Percentiles rank a stretch among this genome's conserved stretches.
These are phyloP conservation scores for Cotesia chilonis DNA, from an alignment of 1,140 invertebrate species.

Conservation along the genomic window DNA sequence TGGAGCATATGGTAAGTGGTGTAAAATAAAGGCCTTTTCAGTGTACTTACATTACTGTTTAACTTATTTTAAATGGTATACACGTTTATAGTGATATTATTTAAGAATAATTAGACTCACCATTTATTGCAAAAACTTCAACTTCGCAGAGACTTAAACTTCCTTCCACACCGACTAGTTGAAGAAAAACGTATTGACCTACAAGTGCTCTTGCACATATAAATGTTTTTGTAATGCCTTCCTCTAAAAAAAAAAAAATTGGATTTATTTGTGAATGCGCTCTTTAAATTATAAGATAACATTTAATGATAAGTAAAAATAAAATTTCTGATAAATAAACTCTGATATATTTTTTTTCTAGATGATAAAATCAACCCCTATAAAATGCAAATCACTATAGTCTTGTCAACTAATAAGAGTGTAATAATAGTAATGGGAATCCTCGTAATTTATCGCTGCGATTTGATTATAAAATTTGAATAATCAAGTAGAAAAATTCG, in stretches of 20 bases:
- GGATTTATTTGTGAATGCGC: background rate
- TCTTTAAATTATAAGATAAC: too few relatives aligned
- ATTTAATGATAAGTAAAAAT: background rate
- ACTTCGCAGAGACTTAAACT: slow-evolving; percentile 90
- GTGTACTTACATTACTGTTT: slow-evolving; percentile 12
- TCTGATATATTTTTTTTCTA: background rate
- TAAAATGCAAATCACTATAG: too few relatives aligned
- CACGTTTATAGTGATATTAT: too few relatives aligned
- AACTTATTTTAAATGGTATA: too few relatives aligned
- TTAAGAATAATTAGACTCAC: slow-evolving; percentile 62
- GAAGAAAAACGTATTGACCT: slow-evolving; percentile 88
- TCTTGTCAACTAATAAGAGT: too few relatives aligned
- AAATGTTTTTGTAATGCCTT: slow-evolving; percentile 90
- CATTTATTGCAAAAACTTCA: slow-evolving; percentile 89
- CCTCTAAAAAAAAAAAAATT: slow-evolving; percentile 69
- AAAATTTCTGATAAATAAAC: slow-evolving; percentile 1
- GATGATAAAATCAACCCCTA: too few relatives aligned
- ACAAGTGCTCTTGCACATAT: slow-evolving; percentile 83
- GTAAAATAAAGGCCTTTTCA: slow-evolving; percentile 19
- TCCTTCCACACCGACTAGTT: slow-evolving; percentile 89
- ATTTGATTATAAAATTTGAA: too few relatives aligned
- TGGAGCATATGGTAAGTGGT: slow-evolving; percentile 40
- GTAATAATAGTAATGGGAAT: too few relatives aligned
- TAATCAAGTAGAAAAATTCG: too few relatives aligned
- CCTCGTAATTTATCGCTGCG: too few relatives aligned